Evolutionary conservation across 2,113 vertebrate genomes (phyloP).

Genomic region (Boulengeromyrus knoepffleri): DNA sequence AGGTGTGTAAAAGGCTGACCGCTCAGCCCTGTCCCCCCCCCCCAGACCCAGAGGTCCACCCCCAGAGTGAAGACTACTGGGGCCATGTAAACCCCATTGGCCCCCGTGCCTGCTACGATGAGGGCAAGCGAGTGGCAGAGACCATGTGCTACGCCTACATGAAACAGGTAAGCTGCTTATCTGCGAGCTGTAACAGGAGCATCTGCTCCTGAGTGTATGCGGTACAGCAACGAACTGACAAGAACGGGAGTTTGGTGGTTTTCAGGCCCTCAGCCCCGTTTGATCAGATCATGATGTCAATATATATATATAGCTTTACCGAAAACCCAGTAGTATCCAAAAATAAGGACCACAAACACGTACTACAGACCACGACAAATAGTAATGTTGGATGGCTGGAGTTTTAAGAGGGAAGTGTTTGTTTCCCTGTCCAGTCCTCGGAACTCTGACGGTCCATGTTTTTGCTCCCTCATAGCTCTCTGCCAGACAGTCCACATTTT

Average conservation of each 20-base stretch:
- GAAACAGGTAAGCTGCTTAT: slow-evolving; percentile 78
- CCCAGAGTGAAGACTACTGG: slow-evolving; percentile 97
- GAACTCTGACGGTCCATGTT: not conserved
- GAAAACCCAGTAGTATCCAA: not conserved
- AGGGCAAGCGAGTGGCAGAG: slow-evolving; percentile 93
- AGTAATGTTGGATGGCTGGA: not conserved
- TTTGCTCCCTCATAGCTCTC: no score
- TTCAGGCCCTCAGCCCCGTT: not conserved
- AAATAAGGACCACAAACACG: not conserved
- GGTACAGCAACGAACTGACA: not conserved
- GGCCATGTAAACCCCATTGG: slow-evolving; percentile 96
- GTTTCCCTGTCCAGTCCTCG: not conserved
- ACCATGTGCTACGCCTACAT: slow-evolving; percentile 99
- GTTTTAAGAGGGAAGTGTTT: not conserved
- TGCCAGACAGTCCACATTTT: not conserved
- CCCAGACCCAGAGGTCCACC: slow-evolving; percentile 93
- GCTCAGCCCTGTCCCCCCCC: not conserved
- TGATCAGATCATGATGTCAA: not conserved
- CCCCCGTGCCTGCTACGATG: slow-evolving; percentile 94
- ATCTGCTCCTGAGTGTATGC: not conserved
- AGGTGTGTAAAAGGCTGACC: not conserved
- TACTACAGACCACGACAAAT: not conserved
- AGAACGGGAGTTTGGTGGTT: not conserved
- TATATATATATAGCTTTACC: not conserved
- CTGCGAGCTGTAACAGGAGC: not conserved